A percentile compares a stretch with the other conserved stretches of the same genome.
Conservation (phyloP, 2,797 vertebrate species). For the Buceros bicornis region DNA sequence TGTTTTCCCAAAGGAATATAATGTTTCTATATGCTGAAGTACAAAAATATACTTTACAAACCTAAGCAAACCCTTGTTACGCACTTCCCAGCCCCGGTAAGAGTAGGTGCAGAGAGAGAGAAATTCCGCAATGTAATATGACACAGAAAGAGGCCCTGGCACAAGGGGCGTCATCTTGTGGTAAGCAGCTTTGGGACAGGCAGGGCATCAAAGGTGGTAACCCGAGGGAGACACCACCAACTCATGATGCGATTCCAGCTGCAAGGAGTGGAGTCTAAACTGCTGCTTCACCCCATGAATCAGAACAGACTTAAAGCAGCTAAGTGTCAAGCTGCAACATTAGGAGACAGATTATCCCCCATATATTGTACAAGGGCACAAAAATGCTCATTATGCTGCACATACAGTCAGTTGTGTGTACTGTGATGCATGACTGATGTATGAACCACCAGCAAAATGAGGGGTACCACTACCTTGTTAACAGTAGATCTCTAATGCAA, state of each 20-base stretch:
- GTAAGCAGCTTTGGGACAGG: not conserved
- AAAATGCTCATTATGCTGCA: not conserved
- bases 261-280: not conserved
- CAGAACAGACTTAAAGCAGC: not conserved
- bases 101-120: not conserved
- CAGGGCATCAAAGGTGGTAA: not conserved
- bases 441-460: not conserved
- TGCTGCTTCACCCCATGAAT: not conserved
- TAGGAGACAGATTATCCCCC: not conserved
- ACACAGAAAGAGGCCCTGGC: not conserved
- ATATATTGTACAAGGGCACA: not conserved
- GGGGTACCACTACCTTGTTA: not conserved
- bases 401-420: too few species aligned
- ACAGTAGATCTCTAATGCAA: not conserved
- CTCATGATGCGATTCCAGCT: not conserved
- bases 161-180: not conserved
- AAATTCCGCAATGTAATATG: not conserved
- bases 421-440: not conserved
- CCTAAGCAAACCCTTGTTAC: not conserved
- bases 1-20: not conserved
- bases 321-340: not conserved
- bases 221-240: not conserved
- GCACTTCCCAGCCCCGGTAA: not conserved
- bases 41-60: not conserved
- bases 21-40: not conserved